Evolutionary conservation across 2,113 vertebrate species (phyloP), one percentile per base, ranked within the genome.

Genomic region (Pomatostomus ruficeps): DNA sequence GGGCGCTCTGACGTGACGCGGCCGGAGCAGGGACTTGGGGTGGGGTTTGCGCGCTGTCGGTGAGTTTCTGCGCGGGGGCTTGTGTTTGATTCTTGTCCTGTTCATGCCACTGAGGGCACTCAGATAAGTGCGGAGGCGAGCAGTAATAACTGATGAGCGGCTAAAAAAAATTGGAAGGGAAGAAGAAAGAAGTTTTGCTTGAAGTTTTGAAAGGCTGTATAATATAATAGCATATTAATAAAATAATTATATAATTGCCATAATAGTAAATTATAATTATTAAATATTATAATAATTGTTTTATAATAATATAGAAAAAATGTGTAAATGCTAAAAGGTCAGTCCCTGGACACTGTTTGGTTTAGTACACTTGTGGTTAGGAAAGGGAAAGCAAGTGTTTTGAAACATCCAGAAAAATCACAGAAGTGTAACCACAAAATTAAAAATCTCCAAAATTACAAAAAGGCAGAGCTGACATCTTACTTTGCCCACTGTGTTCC

Each of bases 11-110:
- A 70, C 73, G 73, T 77, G 73, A 86, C 45, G 63, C 45, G 62
- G 0, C 33, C 45, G 4, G 36, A 35, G 71, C 14, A 0, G 51
- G 25, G 61, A 5, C 2, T 21, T 31, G 3, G 46, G 46, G 51
- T 11, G 71, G 8, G 21, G 5, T 42, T 31, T 57, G 43, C 10
- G 31, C 25, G 42, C 29, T 31, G 21, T 24, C 7, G 2, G 29
- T 6, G 24, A 9, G 11, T 25, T 33, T 49, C 13, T 2, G 13
- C 28, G 7, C 11, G 8, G 13, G 10, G 1, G 2, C 24, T 25
- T 28, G 31, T 29, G 0, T 38, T n/a, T 24, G 1, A 1, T 28
- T 38, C 25, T n/a, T 49, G 14, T 59, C 17, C 43, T 7, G 7
- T 14, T 57, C 17, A 4, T 66, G 61, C n/a, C 11, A 0, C 29